Base-by-base conservation (phyloP, 2,888 invertebrate species). In the Phengaris arion region DNA sequence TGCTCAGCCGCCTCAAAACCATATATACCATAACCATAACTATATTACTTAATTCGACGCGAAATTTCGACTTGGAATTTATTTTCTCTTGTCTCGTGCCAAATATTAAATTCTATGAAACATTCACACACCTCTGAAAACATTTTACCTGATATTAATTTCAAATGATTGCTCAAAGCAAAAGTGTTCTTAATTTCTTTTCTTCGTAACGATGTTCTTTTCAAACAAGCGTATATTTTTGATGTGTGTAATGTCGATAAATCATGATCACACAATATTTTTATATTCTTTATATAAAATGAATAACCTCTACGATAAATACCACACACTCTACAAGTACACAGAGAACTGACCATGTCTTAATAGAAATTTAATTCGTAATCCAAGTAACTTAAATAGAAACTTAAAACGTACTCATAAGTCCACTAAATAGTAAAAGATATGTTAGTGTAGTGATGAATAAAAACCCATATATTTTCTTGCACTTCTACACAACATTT, bases 71-170 rank as follows among this genome's bases (percentile, higher is more conserved):
- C 81, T 79, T 77, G 82, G 81, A 81, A 82, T 82, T 81, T 78
- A 77, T 77, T 78, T 78, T 81, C 87, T 86, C 86, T 86, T 87
- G 85, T 85, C 84, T 83, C 84, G 81, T 82, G 83, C 82, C 85
- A 85, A 89, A 89, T 90, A 90, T 90, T 87, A 89, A 88, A 90
- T 89, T 89, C 88, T 84, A 81, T 80, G 81, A 82, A 82, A 83
- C 87, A 88, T 88, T 87, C 89, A 85, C 84, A 85, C 85, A 85
- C 84, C 85, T 78, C 77, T 81, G 80, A 83, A 85, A 86, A 86
- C 84, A 85, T 85, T 81, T 85, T 82, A 80, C 83, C 80, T 80
- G 80, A 83, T 84, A 86, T 82, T 86, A 83, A 88, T 88, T 87
- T 85, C 82, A 83, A 84, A 83, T 69, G 69, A 75, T 75, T 75